phyloP scores from a whole-genome alignment of 2,797 vertebrate genomes.

The Prionace glauca region DNA sequence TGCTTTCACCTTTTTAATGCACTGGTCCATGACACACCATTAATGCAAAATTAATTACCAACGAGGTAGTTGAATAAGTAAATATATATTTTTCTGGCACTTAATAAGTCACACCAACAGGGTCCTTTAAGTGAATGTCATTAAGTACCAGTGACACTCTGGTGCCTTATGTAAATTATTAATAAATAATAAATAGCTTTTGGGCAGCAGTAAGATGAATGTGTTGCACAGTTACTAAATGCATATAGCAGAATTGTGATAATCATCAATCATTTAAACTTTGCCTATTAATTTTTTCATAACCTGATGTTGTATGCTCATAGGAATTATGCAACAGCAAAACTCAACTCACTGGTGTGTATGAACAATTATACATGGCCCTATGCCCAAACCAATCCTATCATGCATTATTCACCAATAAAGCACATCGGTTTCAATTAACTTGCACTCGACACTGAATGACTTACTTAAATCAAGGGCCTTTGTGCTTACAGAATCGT shows the following conservation, averaged over 20 bases:
- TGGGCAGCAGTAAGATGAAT: conserved; percentile 36
- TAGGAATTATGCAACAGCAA: conserved; percentile 37
- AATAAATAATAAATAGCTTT: conserved; percentile 38
- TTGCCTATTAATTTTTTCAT: conserved; percentile 39
- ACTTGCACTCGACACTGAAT: conserved; percentile 35
- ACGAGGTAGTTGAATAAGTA: conserved; percentile 35
- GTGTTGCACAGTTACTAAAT: conserved; percentile 38
- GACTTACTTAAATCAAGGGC: conserved; percentile 37
- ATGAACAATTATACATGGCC: conserved; percentile 37
- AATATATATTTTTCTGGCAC: conserved; percentile 39
- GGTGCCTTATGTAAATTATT: conserved; percentile 37
- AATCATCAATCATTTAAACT: conserved; percentile 39
- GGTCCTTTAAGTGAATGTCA: conserved; percentile 38
- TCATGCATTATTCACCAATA: conserved; percentile 39
- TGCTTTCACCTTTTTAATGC: conserved; percentile 36
- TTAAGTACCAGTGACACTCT: conserved; percentile 37
- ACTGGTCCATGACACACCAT: conserved; percentile 37
- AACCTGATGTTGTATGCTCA: conserved; percentile 38
- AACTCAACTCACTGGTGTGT: conserved; percentile 30
- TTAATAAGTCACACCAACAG: conserved; percentile 38
- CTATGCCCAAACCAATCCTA: conserved; percentile 31
- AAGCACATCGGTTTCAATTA: conserved; percentile 38
- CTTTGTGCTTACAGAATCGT: not conserved
- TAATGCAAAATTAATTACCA: conserved; percentile 38
- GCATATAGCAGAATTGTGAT: conserved; percentile 38